phyloP scores from a whole-genome alignment of 2,797 vertebrate genomes.

The Pagetopsis macropterus region DNA sequence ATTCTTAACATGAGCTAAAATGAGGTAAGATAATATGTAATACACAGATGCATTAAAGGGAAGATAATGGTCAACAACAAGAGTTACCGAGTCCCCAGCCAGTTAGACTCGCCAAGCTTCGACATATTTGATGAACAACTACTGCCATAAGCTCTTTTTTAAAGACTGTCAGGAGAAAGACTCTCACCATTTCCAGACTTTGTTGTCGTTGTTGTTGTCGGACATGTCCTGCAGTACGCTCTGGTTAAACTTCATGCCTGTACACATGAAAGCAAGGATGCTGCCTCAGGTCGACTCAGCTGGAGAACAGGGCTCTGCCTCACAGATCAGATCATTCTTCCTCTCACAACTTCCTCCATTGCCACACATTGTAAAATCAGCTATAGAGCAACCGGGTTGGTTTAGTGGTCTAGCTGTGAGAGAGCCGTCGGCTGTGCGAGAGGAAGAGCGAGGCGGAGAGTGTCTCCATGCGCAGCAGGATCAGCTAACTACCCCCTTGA shows the following conservation, averaged over 20 bases:
- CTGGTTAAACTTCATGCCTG: conserved; percentile 84
- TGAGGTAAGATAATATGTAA: too few species aligned
- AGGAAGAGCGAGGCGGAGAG: conserved; percentile 9
- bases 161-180: background rate
- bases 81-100: too few species aligned
- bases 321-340: conserved; percentile 40
- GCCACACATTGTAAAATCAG: conserved; percentile 17
- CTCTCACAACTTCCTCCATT: conserved; percentile 29
- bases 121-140: too few species aligned
- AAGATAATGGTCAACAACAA: too few species aligned
- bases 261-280: conserved; percentile 65
- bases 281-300: conserved; percentile 35
- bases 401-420: conserved; percentile 17
- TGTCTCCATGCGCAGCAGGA: conserved; percentile 33
- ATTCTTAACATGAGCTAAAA: too few species aligned
- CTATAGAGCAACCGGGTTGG: background rate
- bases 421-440: conserved; percentile 10
- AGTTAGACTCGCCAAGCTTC: too few species aligned
- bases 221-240: conserved; percentile 57
- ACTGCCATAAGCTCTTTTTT: background rate
- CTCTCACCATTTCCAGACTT: conserved; percentile 85
- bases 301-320: conserved; percentile 37
- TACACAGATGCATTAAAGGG: too few species aligned
- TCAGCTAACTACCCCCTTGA: conserved; percentile 20
- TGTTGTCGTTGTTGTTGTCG: conserved; percentile 46